Evolutionary conservation across 2,888 invertebrate species (phyloP).

Genomic region (Tetrapedia diversipes): DNA sequence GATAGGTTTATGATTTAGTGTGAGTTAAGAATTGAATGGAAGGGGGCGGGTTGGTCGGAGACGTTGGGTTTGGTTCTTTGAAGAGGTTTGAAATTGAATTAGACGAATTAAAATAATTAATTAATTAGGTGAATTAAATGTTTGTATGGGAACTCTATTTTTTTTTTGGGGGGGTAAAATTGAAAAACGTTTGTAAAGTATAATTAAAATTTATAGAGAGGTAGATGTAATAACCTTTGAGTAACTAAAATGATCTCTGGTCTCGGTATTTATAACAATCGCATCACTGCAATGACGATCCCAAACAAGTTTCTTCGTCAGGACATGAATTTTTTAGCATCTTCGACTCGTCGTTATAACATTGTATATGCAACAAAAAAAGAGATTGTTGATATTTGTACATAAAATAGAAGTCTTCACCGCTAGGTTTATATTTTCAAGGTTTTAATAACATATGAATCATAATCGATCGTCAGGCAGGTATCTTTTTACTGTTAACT

Average conservation of each 20-base stretch:
- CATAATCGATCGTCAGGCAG: neutral
- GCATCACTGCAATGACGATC: slow-evolving; percentile 15
- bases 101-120: no score
- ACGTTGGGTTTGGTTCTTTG: neutral
- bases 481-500: no score
- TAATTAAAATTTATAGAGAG: no score
- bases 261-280: slow-evolving; percentile 23
- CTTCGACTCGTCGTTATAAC: neutral
- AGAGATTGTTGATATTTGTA: neutral
- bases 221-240: no score
- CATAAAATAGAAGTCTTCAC: neutral
- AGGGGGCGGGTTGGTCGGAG: neutral
- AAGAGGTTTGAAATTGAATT: neutral
- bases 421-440: neutral
- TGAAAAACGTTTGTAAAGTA: no score
- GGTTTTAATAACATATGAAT: neutral
- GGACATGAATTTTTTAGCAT: neutral
- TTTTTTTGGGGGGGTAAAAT: no score
- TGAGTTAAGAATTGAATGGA: neutral
- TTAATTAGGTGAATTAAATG: no score
- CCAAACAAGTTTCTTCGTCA: neutral
- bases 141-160: no score
- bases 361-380: neutral
- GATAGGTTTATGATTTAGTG: neutral
- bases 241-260: neutral